A percentile compares a stretch with the other conserved stretches of the same genome.
These are phyloP conservation scores for Pheosia tremula DNA, from an alignment of 2,888 invertebrate species.

Conservation along the genomic window DNA sequence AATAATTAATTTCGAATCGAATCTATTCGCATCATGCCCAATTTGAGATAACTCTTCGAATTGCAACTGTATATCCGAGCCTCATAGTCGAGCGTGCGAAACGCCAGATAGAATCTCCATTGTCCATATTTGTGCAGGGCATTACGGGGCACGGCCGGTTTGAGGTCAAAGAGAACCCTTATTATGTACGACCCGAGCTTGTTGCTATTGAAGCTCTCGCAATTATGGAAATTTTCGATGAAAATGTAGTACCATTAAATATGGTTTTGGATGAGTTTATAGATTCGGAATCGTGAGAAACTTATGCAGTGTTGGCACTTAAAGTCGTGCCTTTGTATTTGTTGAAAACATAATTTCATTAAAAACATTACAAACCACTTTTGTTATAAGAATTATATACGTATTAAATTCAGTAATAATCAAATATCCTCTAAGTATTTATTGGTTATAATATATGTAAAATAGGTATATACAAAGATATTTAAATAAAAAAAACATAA, in stretches of 20 bases:
- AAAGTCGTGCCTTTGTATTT: no score
- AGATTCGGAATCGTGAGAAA: slow-evolving; percentile 26
- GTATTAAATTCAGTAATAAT: no score
- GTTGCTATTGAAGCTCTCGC: slow-evolving; percentile 46
- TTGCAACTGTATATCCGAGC: slow-evolving; percentile 49
- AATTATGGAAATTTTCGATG: slow-evolving; percentile 59
- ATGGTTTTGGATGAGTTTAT: slow-evolving; percentile 30
- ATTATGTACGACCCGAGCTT: slow-evolving; percentile 54
- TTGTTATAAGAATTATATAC: no score
- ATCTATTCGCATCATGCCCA: slow-evolving; percentile 36
- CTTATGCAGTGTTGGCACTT: no score
- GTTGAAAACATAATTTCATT: no score
- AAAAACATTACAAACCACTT: no score
- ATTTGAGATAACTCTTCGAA: slow-evolving; percentile 47
- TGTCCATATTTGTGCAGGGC: slow-evolving; percentile 64
- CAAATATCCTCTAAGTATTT: no score
- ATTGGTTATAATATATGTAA: no score
- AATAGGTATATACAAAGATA: no score
- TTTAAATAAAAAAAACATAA: no score
- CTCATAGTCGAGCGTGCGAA: slow-evolving; percentile 66
- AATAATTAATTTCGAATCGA: slow-evolving; percentile 27
- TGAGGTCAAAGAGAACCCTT: slow-evolving; percentile 69
- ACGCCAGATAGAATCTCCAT: slow-evolving; percentile 62
- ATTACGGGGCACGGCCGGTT: slow-evolving; percentile 54
- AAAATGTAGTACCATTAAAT: slow-evolving; percentile 40